Base-by-base conservation (phyloP, 2,113 vertebrate genomes). In the Nymphicus hollandicus region DNA sequence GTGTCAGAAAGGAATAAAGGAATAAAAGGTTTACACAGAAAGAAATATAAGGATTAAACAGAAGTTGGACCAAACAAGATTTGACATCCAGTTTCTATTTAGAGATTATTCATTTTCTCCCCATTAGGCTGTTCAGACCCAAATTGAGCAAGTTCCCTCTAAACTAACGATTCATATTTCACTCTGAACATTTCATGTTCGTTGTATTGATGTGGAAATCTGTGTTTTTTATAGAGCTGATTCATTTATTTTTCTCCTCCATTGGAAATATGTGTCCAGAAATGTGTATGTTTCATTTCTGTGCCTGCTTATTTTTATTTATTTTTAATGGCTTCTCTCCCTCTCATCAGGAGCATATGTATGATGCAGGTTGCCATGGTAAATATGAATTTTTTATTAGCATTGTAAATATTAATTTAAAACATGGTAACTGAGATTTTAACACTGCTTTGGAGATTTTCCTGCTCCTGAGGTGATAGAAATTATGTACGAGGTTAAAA, bases 301-400 rank as follows among this genome's bases (percentile, higher is more conserved):
- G 10, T 81, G 41, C 41, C 43, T 81, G 52, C 46, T 92, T 86
- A 87, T 90, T 87, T 89, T 93, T 92, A 77, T 89, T 87, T 81
- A 69, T 96, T 89, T 94, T 85, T 83, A 81, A 92, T 91, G 28
- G 9, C 18, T 78, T 83, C 24, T 74, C 13, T 93, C n/a, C 29
- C 46, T 89, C 13, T 88, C 69, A 52, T 47, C 71, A 68, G 35
- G 58, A 96, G 69, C 52, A 22, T 80, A 41, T 91, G 18, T 91
- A 31, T 83, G 31, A 77, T 81, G 31, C 58, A 76, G 56, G 88
- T 95, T 90, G 50, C 87, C 82, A 93, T 84, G 85, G 93, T 81
- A 93, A 96, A 74, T 80, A 84, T 87, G 80, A 93, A 53, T 90
- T 86, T 92, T 95, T 95, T 80, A 94, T 89, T 78, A 87, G n/a